Evolutionary conservation across 2,888 invertebrate species (phyloP), one percentile per base, ranked within the genome.

Genomic region (Plebejus argus): DNA sequence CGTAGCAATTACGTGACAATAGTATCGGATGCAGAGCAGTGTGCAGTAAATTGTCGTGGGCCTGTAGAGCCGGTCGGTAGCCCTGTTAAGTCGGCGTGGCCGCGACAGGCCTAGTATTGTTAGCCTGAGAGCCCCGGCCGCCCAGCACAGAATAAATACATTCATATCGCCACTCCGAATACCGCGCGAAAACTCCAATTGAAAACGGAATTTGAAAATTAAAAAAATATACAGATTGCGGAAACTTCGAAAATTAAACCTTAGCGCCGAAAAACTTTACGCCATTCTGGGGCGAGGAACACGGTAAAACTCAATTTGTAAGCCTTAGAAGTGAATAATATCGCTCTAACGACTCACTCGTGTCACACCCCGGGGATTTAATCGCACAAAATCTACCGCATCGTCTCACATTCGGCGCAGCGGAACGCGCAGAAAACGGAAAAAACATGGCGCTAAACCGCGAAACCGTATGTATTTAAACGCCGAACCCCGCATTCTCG

Each of bases 391-490:
- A 92, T 93, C 92, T 89, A 88, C 89, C 87, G 87, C 89, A 87
- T 86, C 86, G 86, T 86, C 85, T 86, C 89, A 87, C 90, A 88
- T 89, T 87, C 86, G 83, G 83, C 89, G 88, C 89, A 87, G 87
- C 87, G 88, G 91, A 92, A 93, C 92, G 92, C 89, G 88, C 90
- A 91, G 91, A 93, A 93, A 94, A 92, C 90, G 89, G 92, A 93
- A 92, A 93, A 94, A 93, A 93, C 92, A 93, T 93, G 93, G 93
- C 93, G 94, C 94, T 93, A 92, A 93, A 89, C 92, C 90, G 93
- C 92, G 93, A 93, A 91, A 88, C 89, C 85, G 89, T 92, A 92
- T 94, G 94, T 93, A 93, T 93, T 94, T 93, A 93, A 93, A 93
- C 93, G 93, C 93, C 92, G 90, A 92, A 91, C 87, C 86, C 89